Conservation (phyloP, 2,888 invertebrate species). For the Amphimallon solstitiale region DNA sequence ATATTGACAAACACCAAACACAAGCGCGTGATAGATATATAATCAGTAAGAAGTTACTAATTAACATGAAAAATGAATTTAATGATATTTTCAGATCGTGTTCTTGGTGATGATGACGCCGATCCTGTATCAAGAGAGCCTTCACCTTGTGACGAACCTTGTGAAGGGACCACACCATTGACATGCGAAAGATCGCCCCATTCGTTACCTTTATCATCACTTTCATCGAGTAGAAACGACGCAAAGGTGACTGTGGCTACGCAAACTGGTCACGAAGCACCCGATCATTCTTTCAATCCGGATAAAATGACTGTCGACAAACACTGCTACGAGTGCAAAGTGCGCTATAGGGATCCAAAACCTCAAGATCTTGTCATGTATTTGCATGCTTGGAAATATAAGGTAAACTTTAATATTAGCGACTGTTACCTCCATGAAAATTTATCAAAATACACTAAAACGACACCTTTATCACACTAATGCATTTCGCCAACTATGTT, state of each 20-base stretch:
- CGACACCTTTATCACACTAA: too few relatives aligned
- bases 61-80: too few relatives aligned
- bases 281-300: conserved; percentile 73
- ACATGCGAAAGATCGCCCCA: conserved; percentile 56
- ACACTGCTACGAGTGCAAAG: conserved; percentile 93
- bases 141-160: conserved; percentile 73
- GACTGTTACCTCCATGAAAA: too few relatives aligned
- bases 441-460: too few relatives aligned
- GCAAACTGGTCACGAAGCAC: conserved; percentile 83
- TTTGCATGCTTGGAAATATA: conserved; percentile 94
- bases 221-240: conserved; percentile 40
- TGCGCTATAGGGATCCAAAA: conserved; percentile 89
- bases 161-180: conserved; percentile 61
- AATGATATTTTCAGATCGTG: conserved; percentile 54
- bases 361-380: conserved; percentile 95
- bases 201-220: conserved; percentile 53
- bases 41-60: too few relatives aligned
- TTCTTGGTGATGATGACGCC: conserved; percentile 71
- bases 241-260: conserved; percentile 81
- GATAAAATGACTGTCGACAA: conserved; percentile 83
- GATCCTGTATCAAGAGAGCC: conserved; percentile 75
- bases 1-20: too few relatives aligned
- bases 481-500: too few relatives aligned
- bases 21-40: too few relatives aligned
- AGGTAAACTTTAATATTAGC: conserved; percentile 65